Percentiles rank a stretch among this genome's conserved stretches.
phyloP scores from a whole-genome alignment of 2,797 vertebrate species.

The Tinamus major region DNA sequence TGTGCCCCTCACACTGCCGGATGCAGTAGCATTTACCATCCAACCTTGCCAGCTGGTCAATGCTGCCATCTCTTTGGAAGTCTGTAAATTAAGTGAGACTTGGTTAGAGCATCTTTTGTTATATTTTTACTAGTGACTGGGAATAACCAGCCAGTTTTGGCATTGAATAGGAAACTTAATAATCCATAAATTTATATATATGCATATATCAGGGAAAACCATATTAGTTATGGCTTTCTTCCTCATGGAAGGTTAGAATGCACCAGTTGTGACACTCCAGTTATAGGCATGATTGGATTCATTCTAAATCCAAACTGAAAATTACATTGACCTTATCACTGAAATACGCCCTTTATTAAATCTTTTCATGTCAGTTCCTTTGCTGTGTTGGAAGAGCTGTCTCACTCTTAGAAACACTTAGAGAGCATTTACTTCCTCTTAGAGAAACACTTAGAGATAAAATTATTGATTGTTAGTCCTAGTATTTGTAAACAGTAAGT shows the following conservation, averaged over 20 bases:
- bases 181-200: neutral
- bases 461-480: slow-evolving; percentile 25
- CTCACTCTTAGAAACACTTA: neutral
- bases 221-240: neutral
- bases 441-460: neutral
- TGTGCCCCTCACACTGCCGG: neutral
- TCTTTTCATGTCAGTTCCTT: neutral
- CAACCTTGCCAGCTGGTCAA: neutral
- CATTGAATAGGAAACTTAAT: slow-evolving; percentile 7
- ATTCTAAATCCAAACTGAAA: neutral
- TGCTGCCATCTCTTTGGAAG: neutral
- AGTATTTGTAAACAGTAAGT: neutral
- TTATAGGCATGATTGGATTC: neutral
- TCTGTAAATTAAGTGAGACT: neutral
- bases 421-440: too few species aligned
- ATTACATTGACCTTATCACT: neutral
- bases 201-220: neutral
- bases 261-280: neutral
- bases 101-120: neutral
- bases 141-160: neutral
- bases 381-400: rapidly evolving
- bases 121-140: neutral
- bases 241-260: neutral
- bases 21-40: neutral
- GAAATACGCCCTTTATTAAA: neutral